Percentiles rank a stretch among this genome's conserved stretches.
Evolutionary conservation across 2,888 invertebrate genomes (phyloP).

Genomic region (Agonum fuliginosum): DNA sequence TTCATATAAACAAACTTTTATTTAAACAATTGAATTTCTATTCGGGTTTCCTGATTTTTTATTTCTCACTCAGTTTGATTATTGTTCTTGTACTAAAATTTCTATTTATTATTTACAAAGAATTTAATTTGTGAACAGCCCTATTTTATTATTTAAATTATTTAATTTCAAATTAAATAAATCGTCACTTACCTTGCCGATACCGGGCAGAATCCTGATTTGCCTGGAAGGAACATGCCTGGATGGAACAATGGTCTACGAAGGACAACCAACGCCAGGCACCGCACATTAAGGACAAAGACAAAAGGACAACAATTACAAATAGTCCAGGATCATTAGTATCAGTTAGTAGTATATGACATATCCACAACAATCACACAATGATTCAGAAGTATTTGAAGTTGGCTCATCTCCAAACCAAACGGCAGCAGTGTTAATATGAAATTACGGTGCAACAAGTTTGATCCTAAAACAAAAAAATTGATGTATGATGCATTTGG

Average conservation of each 20-base stretch:
- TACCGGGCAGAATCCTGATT: conserved; percentile 72
- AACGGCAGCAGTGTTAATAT: no score
- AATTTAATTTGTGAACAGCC: no score
- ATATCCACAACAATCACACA: conserved; percentile 8
- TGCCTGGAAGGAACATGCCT: conserved; percentile 69
- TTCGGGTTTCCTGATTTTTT: no score
- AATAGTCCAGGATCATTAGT: conserved; percentile 37
- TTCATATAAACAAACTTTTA: no score
- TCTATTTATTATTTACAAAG: no score
- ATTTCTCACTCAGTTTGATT: no score
- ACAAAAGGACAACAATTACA: conserved; percentile 50
- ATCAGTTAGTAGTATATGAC: conserved; percentile 10
- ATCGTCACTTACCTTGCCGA: conserved; percentile 71
- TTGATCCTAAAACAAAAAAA: no score
- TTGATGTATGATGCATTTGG: no score
- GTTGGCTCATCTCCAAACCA: not conserved
- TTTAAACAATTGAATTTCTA: no score
- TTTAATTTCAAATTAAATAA: not conserved
- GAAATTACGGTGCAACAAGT: no score
- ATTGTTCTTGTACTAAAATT: no score
- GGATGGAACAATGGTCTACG: not conserved
- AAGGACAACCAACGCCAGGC: not conserved
- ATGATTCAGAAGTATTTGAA: not conserved
- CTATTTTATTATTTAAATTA: no score
- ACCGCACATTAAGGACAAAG: conserved; percentile 28